Conservation (phyloP, 2,113 vertebrate species). For the Nesogale talazaci region DNA sequence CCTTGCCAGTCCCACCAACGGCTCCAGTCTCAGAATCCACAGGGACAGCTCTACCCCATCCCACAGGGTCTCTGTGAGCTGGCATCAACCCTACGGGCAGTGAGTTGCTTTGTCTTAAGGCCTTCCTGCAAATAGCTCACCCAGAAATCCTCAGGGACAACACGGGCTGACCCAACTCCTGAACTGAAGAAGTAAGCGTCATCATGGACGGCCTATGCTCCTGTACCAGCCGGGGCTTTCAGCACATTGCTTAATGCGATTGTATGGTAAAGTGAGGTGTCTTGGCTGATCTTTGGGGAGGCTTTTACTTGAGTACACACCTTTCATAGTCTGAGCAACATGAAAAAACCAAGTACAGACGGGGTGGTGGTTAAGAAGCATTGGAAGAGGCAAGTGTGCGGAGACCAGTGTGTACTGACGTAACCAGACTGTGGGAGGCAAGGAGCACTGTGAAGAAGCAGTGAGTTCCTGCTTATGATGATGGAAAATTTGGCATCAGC, state of each 20-base stretch:
- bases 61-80: no score
- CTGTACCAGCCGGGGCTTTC: no score
- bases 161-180: not conserved
- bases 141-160: not conserved
- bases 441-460: not conserved
- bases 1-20: no score
- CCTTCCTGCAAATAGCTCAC: not conserved
- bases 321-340: slow-evolving; percentile 23
- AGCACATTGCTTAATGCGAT: no score
- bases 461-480: not conserved
- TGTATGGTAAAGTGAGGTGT: no score
- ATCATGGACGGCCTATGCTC: not conserved
- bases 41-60: no score
- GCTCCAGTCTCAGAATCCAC: no score
- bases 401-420: not conserved
- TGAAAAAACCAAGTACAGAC: slow-evolving; percentile 30
- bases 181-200: not conserved
- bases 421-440: not conserved
- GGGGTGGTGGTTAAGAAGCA: not conserved
- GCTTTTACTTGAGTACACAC: not conserved
- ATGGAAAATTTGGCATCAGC: not conserved
- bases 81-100: no score
- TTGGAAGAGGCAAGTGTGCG: not conserved
- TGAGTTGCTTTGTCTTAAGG: no score
- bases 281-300: no score